Evolutionary conservation across 2,888 invertebrate genomes (phyloP), one percentile per base, ranked within the genome.

Genomic region (Leptinotarsa peninsularis): DNA sequence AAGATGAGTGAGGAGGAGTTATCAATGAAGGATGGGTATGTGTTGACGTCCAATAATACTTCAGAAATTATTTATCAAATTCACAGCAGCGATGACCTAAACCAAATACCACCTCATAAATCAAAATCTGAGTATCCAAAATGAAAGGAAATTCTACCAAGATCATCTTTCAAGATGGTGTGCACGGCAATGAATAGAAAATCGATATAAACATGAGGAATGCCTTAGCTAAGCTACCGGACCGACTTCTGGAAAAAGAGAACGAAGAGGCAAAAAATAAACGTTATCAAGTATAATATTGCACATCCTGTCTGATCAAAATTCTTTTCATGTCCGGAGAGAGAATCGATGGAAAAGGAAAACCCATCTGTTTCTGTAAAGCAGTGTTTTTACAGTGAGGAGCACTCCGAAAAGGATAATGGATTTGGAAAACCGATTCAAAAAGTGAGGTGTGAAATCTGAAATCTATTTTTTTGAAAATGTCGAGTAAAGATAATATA

Each of bases 271-370:
- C 79, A 82, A 82, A 82, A 82, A 82, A 82, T 81, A 81, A 83
- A 82, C 82, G 82, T 82, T 83, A 81, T 82, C 83, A 83, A 82
- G 82, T 82, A 83, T 83, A 82, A 83, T 83, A 82, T 83, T 83
- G 83, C 83, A 83, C 83, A 81, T 81, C 80, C 79, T 67, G 67
- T 74, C 82, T 83, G 81, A 79, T 84, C 82, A 84, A 82, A 82
- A 84, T 84, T 84, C 84, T 81, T 83, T 84, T 84, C 83, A 82
- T 82, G 84, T 83, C 79, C 82, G 78, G 69, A 63, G 74, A 73
- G 52, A 67, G 81, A 81, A 84, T 83, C 83, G 83, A 83, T 83
- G 66, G 75, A 80, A 79, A 80, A 81, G 81, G 80, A 81, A 82
- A 82, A 79, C 80, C 81, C 82, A 83, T 83, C 82, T 82, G 83